A percentile compares a stretch with the other conserved stretches of the same genome.
Evolutionary conservation across 92 coral and sea anemone species (phyloP).

Genomic region (Scolanthus callimorphus): DNA sequence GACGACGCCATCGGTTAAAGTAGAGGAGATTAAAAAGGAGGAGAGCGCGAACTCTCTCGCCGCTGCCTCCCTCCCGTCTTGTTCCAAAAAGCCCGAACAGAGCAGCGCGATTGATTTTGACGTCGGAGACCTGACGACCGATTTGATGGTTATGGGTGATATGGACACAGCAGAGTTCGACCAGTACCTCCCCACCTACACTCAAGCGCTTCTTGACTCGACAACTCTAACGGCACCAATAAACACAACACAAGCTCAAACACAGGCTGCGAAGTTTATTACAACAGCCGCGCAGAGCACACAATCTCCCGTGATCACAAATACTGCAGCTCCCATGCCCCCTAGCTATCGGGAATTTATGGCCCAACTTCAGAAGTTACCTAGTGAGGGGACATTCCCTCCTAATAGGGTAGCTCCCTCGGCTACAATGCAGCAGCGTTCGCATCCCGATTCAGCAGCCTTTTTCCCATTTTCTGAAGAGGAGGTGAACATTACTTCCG

Average conservation of each 20-base stretch:
- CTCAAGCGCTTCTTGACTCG: conserved; percentile 68
- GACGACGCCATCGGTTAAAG: conserved; percentile 44
- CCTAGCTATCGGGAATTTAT: conserved; percentile 81
- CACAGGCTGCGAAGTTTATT: conserved; percentile 48
- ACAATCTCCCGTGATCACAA: conserved; percentile 24
- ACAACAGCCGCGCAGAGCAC: conserved; percentile 37
- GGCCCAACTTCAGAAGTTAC: conserved; percentile 79
- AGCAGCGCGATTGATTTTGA: conserved; percentile 86
- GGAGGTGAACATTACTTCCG: conserved; percentile 35
- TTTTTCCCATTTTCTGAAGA: conserved; percentile 74
- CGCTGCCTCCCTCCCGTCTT: conserved; percentile 39
- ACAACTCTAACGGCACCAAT: conserved; percentile 28
- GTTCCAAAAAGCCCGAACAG: conserved; percentile 56
- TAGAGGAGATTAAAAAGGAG: conserved; percentile 55
- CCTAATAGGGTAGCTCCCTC: conserved; percentile 91
- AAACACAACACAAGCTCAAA: conserved; percentile 54
- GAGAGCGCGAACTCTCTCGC: conserved; percentile 36
- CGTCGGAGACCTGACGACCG: conserved; percentile 93
- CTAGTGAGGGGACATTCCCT: conserved; percentile 59
- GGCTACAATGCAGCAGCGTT: conserved; percentile 77
- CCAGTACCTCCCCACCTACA: conserved; percentile 77
- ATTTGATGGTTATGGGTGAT: conserved; percentile 81
- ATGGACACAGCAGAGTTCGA: conserved; percentile 98
- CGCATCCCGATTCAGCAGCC: conserved; percentile 64
- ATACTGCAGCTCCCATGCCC: conserved; percentile 30